Evolutionary conservation across 2,888 invertebrate genomes (phyloP).

Genomic region (Agonopterix subpropinquella): DNA sequence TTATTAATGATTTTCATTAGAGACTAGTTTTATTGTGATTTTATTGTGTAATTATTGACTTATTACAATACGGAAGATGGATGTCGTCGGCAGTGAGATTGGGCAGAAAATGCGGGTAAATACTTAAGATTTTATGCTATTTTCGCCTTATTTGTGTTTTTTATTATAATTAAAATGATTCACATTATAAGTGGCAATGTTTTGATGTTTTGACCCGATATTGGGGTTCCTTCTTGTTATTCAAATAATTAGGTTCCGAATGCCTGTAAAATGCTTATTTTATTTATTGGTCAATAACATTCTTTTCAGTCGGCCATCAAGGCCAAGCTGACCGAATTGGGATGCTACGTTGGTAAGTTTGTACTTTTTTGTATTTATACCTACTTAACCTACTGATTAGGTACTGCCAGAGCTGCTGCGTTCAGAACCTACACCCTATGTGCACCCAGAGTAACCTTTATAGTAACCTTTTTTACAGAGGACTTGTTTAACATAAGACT

Average conservation of each 20-base stretch:
- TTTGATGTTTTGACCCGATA: too few relatives aligned
- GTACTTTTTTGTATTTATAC: too few relatives aligned
- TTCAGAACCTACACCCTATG: too few relatives aligned
- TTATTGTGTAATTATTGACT: not conserved
- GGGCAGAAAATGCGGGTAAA: conserved; percentile 91
- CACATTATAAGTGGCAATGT: too few relatives aligned
- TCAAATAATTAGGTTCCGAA: too few relatives aligned
- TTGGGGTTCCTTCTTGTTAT: too few relatives aligned
- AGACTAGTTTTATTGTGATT: not conserved
- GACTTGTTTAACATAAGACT: too few relatives aligned
- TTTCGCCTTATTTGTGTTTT: conserved; percentile 1
- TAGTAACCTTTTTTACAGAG: too few relatives aligned
- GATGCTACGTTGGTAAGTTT: conserved; percentile 91
- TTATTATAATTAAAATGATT: not conserved
- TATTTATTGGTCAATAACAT: not conserved
- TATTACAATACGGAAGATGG: conserved; percentile 69
- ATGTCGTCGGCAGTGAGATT: conserved; percentile 88
- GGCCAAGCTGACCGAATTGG: conserved; percentile 94
- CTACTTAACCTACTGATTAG: too few relatives aligned
- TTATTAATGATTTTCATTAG: not conserved
- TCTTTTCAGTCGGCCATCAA: conserved; percentile 92
- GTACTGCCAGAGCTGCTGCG: too few relatives aligned
- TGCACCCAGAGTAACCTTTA: too few relatives aligned
- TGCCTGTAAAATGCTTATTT: too few relatives aligned
- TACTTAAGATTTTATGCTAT: conserved; percentile 12